phyloP scores from a whole-genome alignment of 2,113 vertebrate genomes.

The Macaca nemestrina region DNA sequence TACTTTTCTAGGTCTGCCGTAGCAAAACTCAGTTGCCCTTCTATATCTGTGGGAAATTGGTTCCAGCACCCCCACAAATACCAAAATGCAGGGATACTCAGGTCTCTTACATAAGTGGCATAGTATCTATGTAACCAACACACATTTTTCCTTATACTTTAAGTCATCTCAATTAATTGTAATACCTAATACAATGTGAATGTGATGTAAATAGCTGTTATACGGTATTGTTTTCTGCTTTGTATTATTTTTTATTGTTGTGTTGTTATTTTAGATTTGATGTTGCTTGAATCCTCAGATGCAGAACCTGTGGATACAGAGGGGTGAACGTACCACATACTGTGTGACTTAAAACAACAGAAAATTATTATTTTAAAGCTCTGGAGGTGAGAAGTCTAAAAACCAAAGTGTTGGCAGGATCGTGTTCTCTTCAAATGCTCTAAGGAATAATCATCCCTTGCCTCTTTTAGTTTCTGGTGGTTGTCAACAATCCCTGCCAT shows the following conservation, averaged over 20 bases:
- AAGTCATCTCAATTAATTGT: not conserved
- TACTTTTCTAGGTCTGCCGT: not conserved
- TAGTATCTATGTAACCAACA: not conserved
- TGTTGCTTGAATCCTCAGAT: not conserved
- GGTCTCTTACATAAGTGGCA: too few species aligned
- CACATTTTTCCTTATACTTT: not conserved
- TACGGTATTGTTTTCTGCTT: not conserved
- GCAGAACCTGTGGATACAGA: not conserved
- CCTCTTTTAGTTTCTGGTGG: not conserved
- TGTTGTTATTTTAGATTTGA: not conserved
- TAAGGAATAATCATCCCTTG: not conserved
- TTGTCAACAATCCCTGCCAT: not conserved
- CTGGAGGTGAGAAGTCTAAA: not conserved
- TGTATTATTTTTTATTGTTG: not conserved
- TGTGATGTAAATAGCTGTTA: not conserved
- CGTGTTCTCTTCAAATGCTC: not conserved
- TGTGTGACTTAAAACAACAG: not conserved
- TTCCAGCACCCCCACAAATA: not conserved
- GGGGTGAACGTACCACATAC: not conserved
- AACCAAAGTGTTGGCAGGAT: not conserved
- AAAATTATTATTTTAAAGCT: not conserved
- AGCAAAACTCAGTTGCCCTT: not conserved
- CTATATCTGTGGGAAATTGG: not conserved
- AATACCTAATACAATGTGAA: not conserved
- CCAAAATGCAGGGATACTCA: not conserved